phyloP scores from a whole-genome alignment of 2,888 invertebrate genomes.

The Caenorhabditis parvicauda region DNA sequence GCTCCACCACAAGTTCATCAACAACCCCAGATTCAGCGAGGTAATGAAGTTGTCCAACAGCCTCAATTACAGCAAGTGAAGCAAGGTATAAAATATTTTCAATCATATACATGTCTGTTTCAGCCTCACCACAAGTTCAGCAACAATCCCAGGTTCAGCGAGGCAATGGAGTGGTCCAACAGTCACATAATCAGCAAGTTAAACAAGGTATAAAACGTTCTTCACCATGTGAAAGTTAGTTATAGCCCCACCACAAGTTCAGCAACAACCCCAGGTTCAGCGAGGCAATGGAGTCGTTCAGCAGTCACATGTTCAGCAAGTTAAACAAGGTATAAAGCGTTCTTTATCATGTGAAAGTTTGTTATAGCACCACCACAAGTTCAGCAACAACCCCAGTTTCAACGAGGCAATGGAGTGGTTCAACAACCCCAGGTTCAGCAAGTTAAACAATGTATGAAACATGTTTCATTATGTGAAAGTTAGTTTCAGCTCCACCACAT shows the following conservation, averaged over 20 bases:
- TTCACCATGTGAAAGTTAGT: too few species aligned
- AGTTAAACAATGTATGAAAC: too few species aligned
- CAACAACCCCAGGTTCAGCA: too few species aligned
- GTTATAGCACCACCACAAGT: slow-evolving; percentile 7
- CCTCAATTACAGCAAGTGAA: slow-evolving; percentile 7
- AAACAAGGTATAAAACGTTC: slow-evolving; percentile 1
- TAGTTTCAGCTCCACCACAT: too few species aligned
- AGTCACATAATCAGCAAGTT: slow-evolving; percentile 6
- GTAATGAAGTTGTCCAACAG: slow-evolving; percentile 19
- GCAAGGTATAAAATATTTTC: slow-evolving; percentile 2
- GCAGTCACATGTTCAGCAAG: slow-evolving; percentile 6
- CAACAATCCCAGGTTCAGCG: not conserved
- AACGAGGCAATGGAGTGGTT: too few species aligned
- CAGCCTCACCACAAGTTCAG: slow-evolving; percentile 7
- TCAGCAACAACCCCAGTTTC: slow-evolving; percentile 1
- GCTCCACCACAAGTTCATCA: slow-evolving; percentile 9
- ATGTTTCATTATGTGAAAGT: too few species aligned
- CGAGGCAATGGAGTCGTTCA: slow-evolving; percentile 14
- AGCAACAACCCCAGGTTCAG: not conserved
- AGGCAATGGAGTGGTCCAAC: slow-evolving; percentile 18
- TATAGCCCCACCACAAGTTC: slow-evolving; percentile 7
- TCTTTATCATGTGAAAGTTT: too few species aligned
- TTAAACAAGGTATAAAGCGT: not conserved
- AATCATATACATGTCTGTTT: too few species aligned
- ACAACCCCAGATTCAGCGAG: slow-evolving; percentile 3